Evolutionary conservation across 2,113 vertebrate species (phyloP).

Genomic region (Spheniscus mendiculus): DNA sequence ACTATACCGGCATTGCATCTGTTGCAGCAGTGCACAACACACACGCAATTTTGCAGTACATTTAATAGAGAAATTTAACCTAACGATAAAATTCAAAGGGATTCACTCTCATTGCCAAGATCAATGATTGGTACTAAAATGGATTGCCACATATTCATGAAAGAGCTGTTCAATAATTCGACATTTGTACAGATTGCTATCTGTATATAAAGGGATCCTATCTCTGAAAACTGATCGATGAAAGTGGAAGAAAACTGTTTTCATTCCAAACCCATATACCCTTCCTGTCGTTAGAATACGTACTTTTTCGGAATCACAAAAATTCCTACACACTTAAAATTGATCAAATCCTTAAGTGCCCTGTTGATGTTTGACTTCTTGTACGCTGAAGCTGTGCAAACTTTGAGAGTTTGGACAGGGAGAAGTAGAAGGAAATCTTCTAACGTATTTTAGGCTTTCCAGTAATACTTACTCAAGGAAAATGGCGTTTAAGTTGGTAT

Average conservation of each 20-base stretch:
- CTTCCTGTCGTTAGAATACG: not conserved
- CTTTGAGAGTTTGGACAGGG: not conserved
- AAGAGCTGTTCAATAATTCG: not conserved
- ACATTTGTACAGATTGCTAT: not conserved
- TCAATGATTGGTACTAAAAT: not conserved
- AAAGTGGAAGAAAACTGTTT: not conserved
- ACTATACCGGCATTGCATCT: not conserved
- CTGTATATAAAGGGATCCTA: not conserved
- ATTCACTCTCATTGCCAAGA: not conserved
- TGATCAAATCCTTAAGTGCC: not conserved
- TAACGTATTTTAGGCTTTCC: not conserved
- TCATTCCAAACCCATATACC: not conserved
- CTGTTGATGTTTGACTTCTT: not conserved
- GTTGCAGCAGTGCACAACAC: not conserved
- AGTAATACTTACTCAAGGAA: not conserved
- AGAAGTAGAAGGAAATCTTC: not conserved
- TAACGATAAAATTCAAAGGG: not conserved
- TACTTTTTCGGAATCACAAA: not conserved
- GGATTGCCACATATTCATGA: not conserved
- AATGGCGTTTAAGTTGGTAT: not conserved
- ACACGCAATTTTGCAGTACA: not conserved
- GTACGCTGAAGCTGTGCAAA: not conserved
- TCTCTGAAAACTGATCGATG: not conserved
- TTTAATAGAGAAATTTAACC: not conserved
- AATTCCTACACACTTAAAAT: not conserved